Evolutionary conservation across 2,797 vertebrate genomes (phyloP), one percentile per base, ranked within the genome.

Genomic region (Gastrophryne carolinensis): DNA sequence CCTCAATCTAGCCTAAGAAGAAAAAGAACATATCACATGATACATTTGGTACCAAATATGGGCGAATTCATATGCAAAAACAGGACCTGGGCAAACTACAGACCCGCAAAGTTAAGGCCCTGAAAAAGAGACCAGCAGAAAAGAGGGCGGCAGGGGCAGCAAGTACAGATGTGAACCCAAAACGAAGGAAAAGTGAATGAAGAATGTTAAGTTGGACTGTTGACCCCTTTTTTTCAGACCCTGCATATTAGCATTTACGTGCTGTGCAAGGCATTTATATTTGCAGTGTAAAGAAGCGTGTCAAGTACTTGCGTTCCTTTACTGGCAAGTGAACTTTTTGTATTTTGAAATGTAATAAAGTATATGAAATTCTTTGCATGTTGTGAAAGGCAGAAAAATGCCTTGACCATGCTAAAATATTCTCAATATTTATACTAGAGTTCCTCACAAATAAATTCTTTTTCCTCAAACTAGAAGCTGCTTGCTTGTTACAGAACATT

Each of bases 11-110:
- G 96, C 86, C 90, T 47, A 96, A 95, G 89, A 98, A 96, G 87
- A 98, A 96, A 88, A 99, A 98, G 89, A 99, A 99, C 79, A 87
- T 98, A 67, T 99, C 96, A 79, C 95, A 93, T 0, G 90, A 98
- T 80, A 86, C 81, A 27, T 95, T 99, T 47, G 97, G 97, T 27
- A 95, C 94, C 65, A 95, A 90, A 80, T 95, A 94, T 0, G 97
- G 97, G 53, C 93, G 92, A 8, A 91, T 98, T 70, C 97, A 99
- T 83, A 98, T 98, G 97, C 95, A 99, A 89, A 98, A 95, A 78
- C 97, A 98, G 84, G 92, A 98, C 79, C 89, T 99, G 39, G 81
- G 88, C 81, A 98, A 97, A 85, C 84, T 98, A 15, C 95, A 92
- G 35, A 98, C 96, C 0, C 90, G 97, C 0, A 98, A 98, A 87